Base-by-base conservation (phyloP, 2,888 invertebrate species). In the Oscheius myriophilus region DNA sequence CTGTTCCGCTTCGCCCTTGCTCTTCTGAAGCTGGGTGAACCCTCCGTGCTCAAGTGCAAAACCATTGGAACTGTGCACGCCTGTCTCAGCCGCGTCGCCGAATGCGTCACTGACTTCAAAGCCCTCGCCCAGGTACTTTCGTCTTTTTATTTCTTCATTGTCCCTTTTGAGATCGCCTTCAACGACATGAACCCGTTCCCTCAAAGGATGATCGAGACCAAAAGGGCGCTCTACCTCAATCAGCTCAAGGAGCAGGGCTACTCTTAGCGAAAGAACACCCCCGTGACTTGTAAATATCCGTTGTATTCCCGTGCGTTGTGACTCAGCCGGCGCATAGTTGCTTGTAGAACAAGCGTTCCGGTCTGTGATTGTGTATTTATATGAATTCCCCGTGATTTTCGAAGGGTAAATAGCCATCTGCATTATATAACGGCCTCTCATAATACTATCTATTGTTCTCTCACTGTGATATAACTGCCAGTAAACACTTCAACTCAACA, bases 1-100 rank as follows among this genome's bases (percentile, higher is more conserved):
- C 81, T 90, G 67, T 90, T 90, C 83, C 88, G 90, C 4, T 90
- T 90, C 81, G 88, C 90, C 2, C 82, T 90, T 62, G 89, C 90
- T 42, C 86, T 90, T 49, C 82, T 90, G 61, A 88, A 88, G 81
- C 83, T 89, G 70, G 87, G 89, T 71, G 89, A 90, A 83, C 82
- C 87, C 23, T 87, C 87, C 42, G 83, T 90, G 21, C 82, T 90
- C 65, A 82, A 87, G 72, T 88, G 88, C 77, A 86, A 72, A 67
- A 75, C 78, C 74, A 43, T 78, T 23, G 78, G 83, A 14, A 82
- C 82, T 14, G 79, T 84, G 4, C 85, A 85, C 64, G 73, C 74
- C 26, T 88, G 88, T 72, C 86, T 90, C 33, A 89, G 89, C 76
- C 85, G 87, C 25, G 87, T 88, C 25, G 88, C 88, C 25, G 88